A percentile compares a stretch with the other conserved stretches of the same genome.
phyloP scores from a whole-genome alignment of 2,888 invertebrate genomes.

The Shargacucullia verbasci region DNA sequence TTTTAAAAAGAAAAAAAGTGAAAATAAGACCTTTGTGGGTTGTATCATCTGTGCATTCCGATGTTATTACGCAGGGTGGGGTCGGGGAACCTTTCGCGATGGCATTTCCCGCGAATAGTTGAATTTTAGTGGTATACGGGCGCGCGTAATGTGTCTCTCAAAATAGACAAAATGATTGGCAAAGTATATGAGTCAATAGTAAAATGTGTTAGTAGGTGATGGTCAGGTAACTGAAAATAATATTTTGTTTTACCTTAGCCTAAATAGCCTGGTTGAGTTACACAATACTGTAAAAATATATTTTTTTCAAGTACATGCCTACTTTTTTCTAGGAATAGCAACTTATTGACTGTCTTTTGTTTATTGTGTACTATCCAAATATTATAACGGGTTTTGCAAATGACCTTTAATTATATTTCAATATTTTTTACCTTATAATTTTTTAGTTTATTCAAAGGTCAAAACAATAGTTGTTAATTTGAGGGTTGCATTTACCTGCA shows the following conservation, averaged over 20 bases:
- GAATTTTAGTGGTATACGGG: slow-evolving; percentile 54
- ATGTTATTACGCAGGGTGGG: slow-evolving; percentile 78
- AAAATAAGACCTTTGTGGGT: slow-evolving; percentile 80
- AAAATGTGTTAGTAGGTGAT: slow-evolving; percentile 85
- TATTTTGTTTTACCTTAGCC: slow-evolving; percentile 80
- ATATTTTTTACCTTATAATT: too few relatives aligned
- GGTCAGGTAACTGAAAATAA: slow-evolving; percentile 79
- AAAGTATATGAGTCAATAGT: slow-evolving; percentile 72
- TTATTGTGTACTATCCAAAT: too few relatives aligned
- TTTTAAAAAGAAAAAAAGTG: slow-evolving; percentile 74
- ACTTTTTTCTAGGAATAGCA: slow-evolving; percentile 6
- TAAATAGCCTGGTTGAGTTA: slow-evolving; percentile 61
- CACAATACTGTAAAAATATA: slow-evolving; percentile 55
- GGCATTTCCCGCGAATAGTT: slow-evolving; percentile 72
- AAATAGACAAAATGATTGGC: slow-evolving; percentile 79
- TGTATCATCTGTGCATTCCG: slow-evolving; percentile 81
- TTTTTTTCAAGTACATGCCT: slow-evolving; percentile 55
- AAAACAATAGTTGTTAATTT: too few relatives aligned
- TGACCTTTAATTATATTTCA: too few relatives aligned
- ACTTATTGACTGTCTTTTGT: too few relatives aligned
- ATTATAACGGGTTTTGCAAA: too few relatives aligned
- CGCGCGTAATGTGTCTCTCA: slow-evolving; percentile 68
- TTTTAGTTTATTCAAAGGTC: too few relatives aligned
- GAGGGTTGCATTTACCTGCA: too few relatives aligned
- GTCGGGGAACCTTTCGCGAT: slow-evolving; percentile 67